Conservation (phyloP, 2,888 invertebrate genomes). For the Aelia acuminata region DNA sequence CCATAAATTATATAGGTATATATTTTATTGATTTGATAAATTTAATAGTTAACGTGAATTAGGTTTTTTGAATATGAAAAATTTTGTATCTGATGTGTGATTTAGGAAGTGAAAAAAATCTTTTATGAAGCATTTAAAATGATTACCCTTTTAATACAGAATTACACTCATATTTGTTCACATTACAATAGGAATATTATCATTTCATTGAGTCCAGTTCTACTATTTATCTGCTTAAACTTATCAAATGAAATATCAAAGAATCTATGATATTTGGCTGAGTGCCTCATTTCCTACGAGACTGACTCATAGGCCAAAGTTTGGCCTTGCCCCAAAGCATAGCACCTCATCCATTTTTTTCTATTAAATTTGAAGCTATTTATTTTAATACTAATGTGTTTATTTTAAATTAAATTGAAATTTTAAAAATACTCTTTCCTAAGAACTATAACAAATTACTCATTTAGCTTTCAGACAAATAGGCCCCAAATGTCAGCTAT, state of each 20-base stretch:
- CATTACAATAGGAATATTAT: too few species aligned
- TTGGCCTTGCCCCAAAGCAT: neutral
- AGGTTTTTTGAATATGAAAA: too few species aligned
- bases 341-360: neutral
- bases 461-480: neutral
- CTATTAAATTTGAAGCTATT: slow-evolving; percentile 2
- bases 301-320: neutral
- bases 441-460: neutral
- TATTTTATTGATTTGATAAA: too few species aligned
- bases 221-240: neutral
- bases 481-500: neutral
- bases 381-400: neutral
- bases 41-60: too few species aligned
- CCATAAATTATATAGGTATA: too few species aligned
- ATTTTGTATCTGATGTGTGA: too few species aligned
- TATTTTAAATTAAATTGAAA: neutral
- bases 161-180: too few species aligned
- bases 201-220: too few species aligned
- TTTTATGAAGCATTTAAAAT: too few species aligned
- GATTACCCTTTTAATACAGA: too few species aligned
- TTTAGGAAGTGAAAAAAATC: too few species aligned
- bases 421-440: neutral
- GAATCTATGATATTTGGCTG: neutral
- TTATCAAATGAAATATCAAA: neutral
- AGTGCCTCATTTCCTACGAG: neutral